Conservation (phyloP, 1,140 invertebrate species). For the Acromyrmex charruanus region DNA sequence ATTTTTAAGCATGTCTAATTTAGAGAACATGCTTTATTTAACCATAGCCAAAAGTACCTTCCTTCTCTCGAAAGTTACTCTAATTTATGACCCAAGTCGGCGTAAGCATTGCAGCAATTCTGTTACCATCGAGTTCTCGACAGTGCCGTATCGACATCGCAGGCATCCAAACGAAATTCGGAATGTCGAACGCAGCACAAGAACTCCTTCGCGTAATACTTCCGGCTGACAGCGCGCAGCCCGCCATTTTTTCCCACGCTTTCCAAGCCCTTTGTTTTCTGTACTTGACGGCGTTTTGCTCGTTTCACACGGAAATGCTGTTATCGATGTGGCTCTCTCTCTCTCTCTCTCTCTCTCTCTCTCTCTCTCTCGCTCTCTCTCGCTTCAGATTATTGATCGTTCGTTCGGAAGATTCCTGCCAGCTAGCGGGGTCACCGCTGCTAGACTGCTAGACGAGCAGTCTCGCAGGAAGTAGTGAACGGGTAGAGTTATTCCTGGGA, state of each 20-base stretch:
- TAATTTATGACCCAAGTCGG: slow-evolving; percentile 60
- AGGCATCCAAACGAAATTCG: slow-evolving; percentile 53
- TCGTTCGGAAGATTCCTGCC: slow-evolving; percentile 76
- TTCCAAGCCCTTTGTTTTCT: slow-evolving; percentile 52
- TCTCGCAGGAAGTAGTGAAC: slow-evolving; percentile 74
- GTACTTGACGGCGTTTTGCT: slow-evolving; percentile 68
- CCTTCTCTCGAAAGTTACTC: slow-evolving; percentile 24
- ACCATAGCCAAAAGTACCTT: slow-evolving; percentile 8
- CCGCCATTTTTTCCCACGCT: slow-evolving; percentile 54
- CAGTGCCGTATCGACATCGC: slow-evolving; percentile 50
- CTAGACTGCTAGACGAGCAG: slow-evolving; percentile 76
- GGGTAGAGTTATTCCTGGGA: slow-evolving; percentile 70
- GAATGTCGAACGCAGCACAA: slow-evolving; percentile 55
- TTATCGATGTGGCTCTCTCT: slow-evolving; percentile 33
- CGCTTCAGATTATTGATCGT: slow-evolving; percentile 77
- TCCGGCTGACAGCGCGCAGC: slow-evolving; percentile 53
- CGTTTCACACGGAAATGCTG: slow-evolving; percentile 61
- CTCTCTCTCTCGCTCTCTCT: neutral
- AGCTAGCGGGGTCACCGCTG: slow-evolving; percentile 74
- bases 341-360: neutral
- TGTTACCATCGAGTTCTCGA: slow-evolving; percentile 56
- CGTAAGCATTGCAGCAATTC: slow-evolving; percentile 54
- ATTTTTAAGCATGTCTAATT: slow-evolving; percentile 37
- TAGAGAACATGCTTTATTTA: slow-evolving; percentile 30
- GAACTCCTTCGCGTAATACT: slow-evolving; percentile 62